phyloP scores from a whole-genome alignment of 2,888 invertebrate species.

The Hirtodrosophila confusa region DNA sequence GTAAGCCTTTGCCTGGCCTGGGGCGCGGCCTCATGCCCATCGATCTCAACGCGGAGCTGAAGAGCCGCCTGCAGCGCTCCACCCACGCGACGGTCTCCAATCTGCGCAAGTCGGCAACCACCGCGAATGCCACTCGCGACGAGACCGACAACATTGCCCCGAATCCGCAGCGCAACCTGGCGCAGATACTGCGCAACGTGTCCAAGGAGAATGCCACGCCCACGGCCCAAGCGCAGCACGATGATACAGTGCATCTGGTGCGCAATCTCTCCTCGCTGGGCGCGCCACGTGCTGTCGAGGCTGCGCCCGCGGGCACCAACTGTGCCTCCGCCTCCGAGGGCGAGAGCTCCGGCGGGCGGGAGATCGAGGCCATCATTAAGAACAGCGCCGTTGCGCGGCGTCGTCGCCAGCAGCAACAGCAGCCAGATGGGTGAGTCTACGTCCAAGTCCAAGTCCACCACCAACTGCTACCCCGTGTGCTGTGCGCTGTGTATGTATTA shows the following conservation, averaged over 20 bases:
- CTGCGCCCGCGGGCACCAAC: constrained; percentile 19
- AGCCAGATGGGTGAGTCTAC: constrained; percentile 85
- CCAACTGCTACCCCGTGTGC: constrained; percentile 31
- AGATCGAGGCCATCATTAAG: constrained; percentile 85
- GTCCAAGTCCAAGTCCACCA: constrained; percentile 37
- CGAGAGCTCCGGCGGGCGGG: constrained; percentile 85
- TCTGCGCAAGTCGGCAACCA: constrained; percentile 82
- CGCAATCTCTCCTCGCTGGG: constrained; percentile 82
- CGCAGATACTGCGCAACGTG: constrained; percentile 79
- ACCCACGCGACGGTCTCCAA: constrained; percentile 83
- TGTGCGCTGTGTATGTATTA: constrained; percentile 54
- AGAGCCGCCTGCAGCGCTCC: constrained; percentile 83
- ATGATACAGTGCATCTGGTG: constrained; percentile 82
- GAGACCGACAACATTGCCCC: constrained; percentile 53
- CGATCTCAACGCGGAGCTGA: constrained; percentile 83
- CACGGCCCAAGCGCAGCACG: constrained; percentile 63
- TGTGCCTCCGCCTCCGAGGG: constrained; percentile 84
- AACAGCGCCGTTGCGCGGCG: constrained; percentile 84
- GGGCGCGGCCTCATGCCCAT: constrained; percentile 81
- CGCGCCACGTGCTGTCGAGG: constrained; percentile 42
- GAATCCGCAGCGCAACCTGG: constrained; percentile 75
- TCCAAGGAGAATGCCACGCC: constrained; percentile 77
- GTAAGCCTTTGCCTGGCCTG: constrained; percentile 79
- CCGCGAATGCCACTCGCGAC: constrained; percentile 67
- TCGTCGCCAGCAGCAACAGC: constrained; percentile 82